phyloP scores from a whole-genome alignment of 2,797 vertebrate genomes.

The Sitta carolinensis region DNA sequence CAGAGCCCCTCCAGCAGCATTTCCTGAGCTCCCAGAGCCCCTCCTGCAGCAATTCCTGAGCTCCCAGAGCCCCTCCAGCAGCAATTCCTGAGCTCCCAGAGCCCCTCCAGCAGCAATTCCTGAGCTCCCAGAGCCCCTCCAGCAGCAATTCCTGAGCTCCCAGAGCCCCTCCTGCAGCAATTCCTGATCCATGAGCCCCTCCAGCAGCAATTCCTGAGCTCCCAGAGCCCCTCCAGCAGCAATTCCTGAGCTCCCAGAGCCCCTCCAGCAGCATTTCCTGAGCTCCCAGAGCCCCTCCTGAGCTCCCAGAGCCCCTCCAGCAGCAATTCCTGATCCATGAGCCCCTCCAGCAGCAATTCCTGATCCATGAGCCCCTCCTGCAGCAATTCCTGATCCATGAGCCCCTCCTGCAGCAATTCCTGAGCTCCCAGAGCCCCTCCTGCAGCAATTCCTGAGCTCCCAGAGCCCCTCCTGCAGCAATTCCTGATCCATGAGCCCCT shows the following conservation, averaged over 20 bases:
- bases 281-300: too few relatives aligned
- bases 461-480: background rate
- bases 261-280: too few relatives aligned
- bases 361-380: background rate
- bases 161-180: background rate
- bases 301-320: background rate
- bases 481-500: too few relatives aligned
- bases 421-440: background rate
- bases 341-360: background rate
- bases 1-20: too few relatives aligned
- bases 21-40: too few relatives aligned
- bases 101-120: too few relatives aligned
- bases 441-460: background rate
- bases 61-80: too few relatives aligned
- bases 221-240: background rate
- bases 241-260: background rate
- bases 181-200: too few relatives aligned
- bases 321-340: too few relatives aligned
- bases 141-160: background rate
- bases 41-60: too few relatives aligned
- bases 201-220: background rate
- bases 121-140: background rate
- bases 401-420: background rate
- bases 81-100: too few relatives aligned
- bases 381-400: too few relatives aligned